Base-by-base conservation (phyloP, 2,113 vertebrate species). In the Neoarius graeffei region DNA sequence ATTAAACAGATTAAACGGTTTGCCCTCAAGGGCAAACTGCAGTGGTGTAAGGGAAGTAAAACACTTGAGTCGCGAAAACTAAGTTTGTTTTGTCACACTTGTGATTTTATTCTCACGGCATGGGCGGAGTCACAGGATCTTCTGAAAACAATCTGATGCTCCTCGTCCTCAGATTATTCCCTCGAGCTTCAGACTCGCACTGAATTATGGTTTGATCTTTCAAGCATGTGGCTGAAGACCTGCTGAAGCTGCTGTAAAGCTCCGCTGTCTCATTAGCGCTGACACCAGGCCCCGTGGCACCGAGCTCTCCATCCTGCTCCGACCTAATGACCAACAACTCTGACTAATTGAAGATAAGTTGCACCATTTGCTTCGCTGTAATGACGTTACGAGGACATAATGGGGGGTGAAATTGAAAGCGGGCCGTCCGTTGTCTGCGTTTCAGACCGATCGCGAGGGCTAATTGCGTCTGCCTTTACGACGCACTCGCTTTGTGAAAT, bases 331-430 rank as follows among this genome's bases (percentile, higher is more conserved):
- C 90, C 59, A 42, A 86, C 86, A 71, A 54, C 90, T 79, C 81
- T 10, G 79, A 59, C 84, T 88, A 89, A 87, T 73, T 82, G 73
- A 87, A 87, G 88, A 89, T 88, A 84, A 88, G 80, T 86, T 79
- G 50, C 77, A 69, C 81, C 74, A 54, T 88, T 89, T 89, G 60
- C 57, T 54, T 50, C 23, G 64, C 85, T 14, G 66, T 84, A 86
- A 81, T 56, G 69, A 85, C 48, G 27, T 85, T 90, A 83, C 83
- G 54, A 48, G 59, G 83, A 77, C 84, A 74, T 87, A 85, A 88
- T 67, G 30, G 84, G 85, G 76, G 56, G 87, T 56, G 25, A 74
- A 87, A 85, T 88, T n/a, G 85, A 88, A 85, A 30, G 80, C 64
- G 3, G 48, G 76, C 7, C n/a, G 15, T 84, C 81, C 48, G 73